Percentiles rank a stretch among this genome's conserved stretches.
phyloP scores from a whole-genome alignment of 1,140 invertebrate species.

The Microplitis mediator region DNA sequence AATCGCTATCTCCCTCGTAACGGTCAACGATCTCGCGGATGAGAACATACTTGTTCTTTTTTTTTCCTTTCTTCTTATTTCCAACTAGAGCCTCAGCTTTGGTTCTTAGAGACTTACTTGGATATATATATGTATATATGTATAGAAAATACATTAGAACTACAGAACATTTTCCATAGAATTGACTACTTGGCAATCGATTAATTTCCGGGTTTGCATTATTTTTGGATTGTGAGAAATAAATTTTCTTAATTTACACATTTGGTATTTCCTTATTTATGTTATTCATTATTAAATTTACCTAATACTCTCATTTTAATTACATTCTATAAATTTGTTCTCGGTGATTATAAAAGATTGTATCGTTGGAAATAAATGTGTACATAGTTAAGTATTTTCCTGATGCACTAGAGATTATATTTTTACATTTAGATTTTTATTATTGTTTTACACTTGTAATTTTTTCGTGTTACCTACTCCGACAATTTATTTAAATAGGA shows the following conservation, averaged over 20 bases:
- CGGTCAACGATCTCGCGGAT: slow-evolving; percentile 54
- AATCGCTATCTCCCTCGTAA: slow-evolving; percentile 45
- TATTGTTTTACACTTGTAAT: no score
- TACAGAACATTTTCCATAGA: no score
- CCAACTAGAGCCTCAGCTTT: neutral
- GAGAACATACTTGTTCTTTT: slow-evolving; percentile 20
- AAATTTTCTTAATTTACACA: neutral
- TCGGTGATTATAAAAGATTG: neutral
- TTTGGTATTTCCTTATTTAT: slow-evolving; percentile 4
- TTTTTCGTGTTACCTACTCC: no score
- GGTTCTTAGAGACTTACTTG: no score
- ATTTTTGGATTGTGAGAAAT: neutral
- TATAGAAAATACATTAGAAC: no score
- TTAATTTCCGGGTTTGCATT: no score
- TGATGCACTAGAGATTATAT: neutral
- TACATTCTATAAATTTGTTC: neutral
- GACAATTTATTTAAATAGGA: no score
- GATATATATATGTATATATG: no score
- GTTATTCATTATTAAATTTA: neutral
- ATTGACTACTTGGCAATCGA: no score
- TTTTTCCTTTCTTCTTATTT: slow-evolving; percentile 8
- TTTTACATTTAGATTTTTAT: no score
- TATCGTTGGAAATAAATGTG: neutral
- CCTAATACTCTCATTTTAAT: neutral
- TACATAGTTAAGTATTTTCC: neutral